These are phyloP conservation scores for Diploscapter pachys DNA, from an alignment of 1,140 invertebrate species.

Conservation along the genomic window DNA sequence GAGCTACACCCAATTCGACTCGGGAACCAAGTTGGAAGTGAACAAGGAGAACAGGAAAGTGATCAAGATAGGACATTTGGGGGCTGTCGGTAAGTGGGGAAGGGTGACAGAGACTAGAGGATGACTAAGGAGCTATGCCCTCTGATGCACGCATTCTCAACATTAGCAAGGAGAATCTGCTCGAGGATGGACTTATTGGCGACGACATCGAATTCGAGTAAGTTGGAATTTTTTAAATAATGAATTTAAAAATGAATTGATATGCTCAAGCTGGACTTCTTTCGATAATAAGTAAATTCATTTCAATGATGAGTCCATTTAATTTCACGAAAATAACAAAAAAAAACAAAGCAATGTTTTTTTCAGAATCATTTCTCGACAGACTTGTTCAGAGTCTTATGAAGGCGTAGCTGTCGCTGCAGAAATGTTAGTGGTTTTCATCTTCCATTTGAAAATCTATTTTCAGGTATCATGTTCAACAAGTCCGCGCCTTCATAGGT, in stretches of 20 bases:
- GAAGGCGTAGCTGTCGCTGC: conserved; percentile 57
- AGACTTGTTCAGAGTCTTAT: conserved; percentile 50
- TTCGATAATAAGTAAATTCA: neutral
- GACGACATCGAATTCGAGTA: conserved; percentile 53
- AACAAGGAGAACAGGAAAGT: conserved; percentile 30
- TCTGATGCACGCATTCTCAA: conserved; percentile 49
- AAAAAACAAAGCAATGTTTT: neutral
- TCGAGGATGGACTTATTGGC: conserved; percentile 51
- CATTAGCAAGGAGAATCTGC: conserved; percentile 43
- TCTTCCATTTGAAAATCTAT: too few relatives aligned
- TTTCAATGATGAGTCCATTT: neutral
- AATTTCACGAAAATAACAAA: neutral
- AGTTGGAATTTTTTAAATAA: conserved; percentile 7
- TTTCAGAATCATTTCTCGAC: conserved; percentile 47
- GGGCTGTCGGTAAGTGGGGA: conserved; percentile 34
- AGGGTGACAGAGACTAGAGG: neutral
- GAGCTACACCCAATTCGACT: conserved; percentile 28
- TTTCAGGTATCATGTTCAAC: conserved; percentile 43
- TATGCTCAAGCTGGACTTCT: too few relatives aligned
- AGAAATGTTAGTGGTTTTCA: conserved; percentile 25
- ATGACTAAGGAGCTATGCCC: conserved; percentile 37
- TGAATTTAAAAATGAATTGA: neutral
- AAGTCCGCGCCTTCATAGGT: conserved; percentile 50
- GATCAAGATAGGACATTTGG: conserved; percentile 48
- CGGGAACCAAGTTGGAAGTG: conserved; percentile 20